These are phyloP conservation scores for Pararge aegeria DNA, from an alignment of 1,140 invertebrate species.

Conservation along the genomic window DNA sequence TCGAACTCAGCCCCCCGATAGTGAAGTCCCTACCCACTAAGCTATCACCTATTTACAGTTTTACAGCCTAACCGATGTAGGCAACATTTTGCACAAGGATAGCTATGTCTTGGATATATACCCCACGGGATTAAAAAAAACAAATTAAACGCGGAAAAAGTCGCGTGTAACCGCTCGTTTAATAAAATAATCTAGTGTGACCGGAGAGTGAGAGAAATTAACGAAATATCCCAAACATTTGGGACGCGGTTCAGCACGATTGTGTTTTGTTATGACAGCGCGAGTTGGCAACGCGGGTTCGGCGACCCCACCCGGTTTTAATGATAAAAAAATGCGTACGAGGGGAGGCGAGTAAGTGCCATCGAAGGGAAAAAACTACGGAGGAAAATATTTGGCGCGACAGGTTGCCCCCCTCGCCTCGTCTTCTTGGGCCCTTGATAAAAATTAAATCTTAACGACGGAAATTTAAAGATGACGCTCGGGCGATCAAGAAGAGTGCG, in stretches of 20 bases:
- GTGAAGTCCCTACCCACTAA: too few relatives aligned
- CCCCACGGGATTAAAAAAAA: too few relatives aligned
- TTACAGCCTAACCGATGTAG: too few relatives aligned
- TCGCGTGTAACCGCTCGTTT: too few relatives aligned
- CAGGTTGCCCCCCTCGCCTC: constrained; percentile 57
- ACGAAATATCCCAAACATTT: constrained; percentile 47
- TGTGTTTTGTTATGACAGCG: constrained; percentile 76
- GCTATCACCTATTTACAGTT: too few relatives aligned
- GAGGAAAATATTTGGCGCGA: constrained; percentile 79
- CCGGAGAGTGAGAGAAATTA: constrained; percentile 13
- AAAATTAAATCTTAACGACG: constrained; percentile 79
- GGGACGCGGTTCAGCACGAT: constrained; percentile 50
- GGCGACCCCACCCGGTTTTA: constrained; percentile 74
- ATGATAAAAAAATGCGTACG: constrained; percentile 79
- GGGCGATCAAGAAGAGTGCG: constrained; percentile 76
- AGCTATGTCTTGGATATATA: too few relatives aligned
- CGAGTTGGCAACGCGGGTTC: constrained; percentile 67
- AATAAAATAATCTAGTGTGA: neutral
- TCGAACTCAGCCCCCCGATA: too few relatives aligned
- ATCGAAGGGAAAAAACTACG: constrained; percentile 77
- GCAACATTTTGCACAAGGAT: too few relatives aligned
- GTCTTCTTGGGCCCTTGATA: constrained; percentile 54
- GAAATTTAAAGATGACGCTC: constrained; percentile 79
- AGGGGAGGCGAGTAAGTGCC: constrained; percentile 74
- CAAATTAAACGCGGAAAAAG: too few relatives aligned